Base-by-base conservation (phyloP, 2,797 vertebrate genomes). In the Acanthurus tractus region DNA sequence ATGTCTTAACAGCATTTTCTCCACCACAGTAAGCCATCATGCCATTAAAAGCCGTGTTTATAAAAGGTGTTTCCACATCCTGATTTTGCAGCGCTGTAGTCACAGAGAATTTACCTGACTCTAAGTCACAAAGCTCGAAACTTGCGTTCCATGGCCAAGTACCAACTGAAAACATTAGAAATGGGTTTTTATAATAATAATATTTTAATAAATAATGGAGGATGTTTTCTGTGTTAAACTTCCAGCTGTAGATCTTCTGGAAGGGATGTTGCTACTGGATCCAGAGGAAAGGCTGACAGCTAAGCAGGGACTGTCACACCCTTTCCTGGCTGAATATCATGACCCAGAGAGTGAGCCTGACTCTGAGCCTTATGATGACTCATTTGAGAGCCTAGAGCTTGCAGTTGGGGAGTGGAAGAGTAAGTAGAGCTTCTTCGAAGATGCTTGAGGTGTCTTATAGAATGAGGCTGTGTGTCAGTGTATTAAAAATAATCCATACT, bases 351-450 rank as follows among this genome's bases (percentile, higher is more conserved):
- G 79, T 5, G 96, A 96, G 72, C 89, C 93, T 0, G 90, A 92
- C 52, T 94, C 96, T 1, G 74, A 77, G 1, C 86, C 88, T 10
- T 96, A 96, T 1, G 96, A 96, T 0, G 96, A 96, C 86, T 96
- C 96, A 13, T 96, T 96, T 10, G 96, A 96, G 88, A 96, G 84
- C 78, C 48, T 96, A 78, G 93, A 96, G 76, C 93, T 96, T 4
- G 88, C 83, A 0, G 56, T 96, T 8, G 92, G 89, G 6, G 96
- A 96, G 82, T 96, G 96, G 95, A 96, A 96, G 83, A 96, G 96
- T 96, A 81, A 93, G 91, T 86, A 11, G 3, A 3, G 8, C 2
- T 20, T 29, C 3, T 1, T 3, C 3, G 18, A 53, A 15, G n/a
- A 68, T 3, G n/a, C 20, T 25, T 22, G 13, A 68, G n/a, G 2